Conservation (phyloP, 2,888 invertebrate genomes). For the Lasioglossum oenotherae region DNA sequence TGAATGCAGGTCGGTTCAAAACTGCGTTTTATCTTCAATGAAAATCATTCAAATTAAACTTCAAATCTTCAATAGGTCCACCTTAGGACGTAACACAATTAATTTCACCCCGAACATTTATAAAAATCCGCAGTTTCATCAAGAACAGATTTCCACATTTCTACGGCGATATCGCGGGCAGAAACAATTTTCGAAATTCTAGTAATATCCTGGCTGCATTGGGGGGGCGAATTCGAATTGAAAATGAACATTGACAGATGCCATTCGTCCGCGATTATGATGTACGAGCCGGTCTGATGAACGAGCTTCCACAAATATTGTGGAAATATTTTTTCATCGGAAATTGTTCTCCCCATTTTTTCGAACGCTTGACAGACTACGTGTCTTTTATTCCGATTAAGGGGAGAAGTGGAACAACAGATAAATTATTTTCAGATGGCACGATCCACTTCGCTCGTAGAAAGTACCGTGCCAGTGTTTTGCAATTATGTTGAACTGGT, state of each 20-base stretch:
- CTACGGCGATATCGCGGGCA: neutral
- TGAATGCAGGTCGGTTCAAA: no score
- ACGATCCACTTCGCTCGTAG: neutral
- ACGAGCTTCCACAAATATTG: neutral
- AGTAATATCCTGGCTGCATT: neutral
- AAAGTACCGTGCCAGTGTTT: neutral
- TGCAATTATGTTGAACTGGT: neutral
- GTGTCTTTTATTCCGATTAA: neutral
- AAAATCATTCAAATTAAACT: no score
- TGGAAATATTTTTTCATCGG: neutral
- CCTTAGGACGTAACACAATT: no score
- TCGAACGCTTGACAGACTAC: neutral
- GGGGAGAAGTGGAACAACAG: neutral
- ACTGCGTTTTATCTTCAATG: no score
- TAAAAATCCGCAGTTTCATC: no score
- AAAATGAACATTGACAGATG: slow-evolving; percentile 8
- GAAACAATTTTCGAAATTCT: neutral
- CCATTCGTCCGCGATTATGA: neutral
- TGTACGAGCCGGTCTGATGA: neutral
- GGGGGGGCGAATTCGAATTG: neutral
- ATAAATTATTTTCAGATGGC: neutral
- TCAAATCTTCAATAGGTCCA: no score
- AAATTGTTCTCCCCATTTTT: neutral
- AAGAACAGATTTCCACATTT: neutral
- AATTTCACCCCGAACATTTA: no score